Evolutionary conservation across 2,797 vertebrate genomes (phyloP).

Genomic region (Muscicapa striata): DNA sequence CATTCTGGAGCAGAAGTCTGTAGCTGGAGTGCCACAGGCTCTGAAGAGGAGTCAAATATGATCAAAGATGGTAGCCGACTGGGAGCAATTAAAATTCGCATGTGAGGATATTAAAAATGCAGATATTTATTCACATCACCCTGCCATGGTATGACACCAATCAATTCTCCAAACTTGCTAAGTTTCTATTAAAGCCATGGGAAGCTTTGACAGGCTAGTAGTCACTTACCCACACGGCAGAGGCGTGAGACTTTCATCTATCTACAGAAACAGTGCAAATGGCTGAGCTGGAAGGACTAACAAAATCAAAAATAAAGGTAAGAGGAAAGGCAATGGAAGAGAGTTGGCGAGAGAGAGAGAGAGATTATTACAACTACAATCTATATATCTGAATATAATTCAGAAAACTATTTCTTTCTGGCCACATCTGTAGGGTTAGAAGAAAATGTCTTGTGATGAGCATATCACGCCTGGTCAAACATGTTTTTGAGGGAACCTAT

Average conservation of each 20-base stretch:
- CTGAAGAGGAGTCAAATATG: background rate
- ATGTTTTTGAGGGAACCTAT: background rate
- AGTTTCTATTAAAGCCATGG: background rate
- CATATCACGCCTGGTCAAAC: background rate
- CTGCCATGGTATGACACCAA: background rate
- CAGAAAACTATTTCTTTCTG: background rate
- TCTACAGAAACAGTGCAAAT: background rate
- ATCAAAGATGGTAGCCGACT: background rate
- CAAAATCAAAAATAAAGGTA: rapidly evolving
- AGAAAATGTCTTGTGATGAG: background rate
- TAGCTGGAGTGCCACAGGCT: background rate
- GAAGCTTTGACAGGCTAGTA: background rate
- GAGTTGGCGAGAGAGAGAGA: background rate
- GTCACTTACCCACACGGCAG: background rate
- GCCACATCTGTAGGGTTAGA: background rate
- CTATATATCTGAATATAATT: background rate
- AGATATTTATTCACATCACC: background rate
- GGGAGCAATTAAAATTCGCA: background rate
- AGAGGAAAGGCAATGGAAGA: rapidly evolving
- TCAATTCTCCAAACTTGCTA: background rate
- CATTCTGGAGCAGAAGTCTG: background rate
- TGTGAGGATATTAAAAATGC: background rate
- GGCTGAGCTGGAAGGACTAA: background rate
- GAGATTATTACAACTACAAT: background rate
- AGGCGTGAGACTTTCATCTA: background rate